These are phyloP conservation scores for Sylvilagus floridanus DNA, from an alignment of 2,797 vertebrate species.

Conservation along the genomic window DNA sequence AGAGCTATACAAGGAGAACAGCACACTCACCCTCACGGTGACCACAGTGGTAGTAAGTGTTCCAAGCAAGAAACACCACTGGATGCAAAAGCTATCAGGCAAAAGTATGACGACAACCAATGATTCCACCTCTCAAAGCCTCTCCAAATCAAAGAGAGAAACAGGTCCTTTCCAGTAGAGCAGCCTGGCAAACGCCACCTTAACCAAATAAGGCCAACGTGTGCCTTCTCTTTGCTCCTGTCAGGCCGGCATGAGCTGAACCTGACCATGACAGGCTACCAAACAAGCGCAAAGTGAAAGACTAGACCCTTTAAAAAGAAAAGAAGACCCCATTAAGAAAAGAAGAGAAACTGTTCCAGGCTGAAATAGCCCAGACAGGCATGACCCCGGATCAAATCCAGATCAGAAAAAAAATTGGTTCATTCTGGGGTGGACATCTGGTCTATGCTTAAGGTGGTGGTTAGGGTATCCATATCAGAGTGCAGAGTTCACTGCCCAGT, in stretches of 20 bases:
- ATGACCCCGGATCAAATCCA: neutral
- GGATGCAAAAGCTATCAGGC: neutral
- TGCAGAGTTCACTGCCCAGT: too few species aligned
- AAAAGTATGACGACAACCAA: neutral
- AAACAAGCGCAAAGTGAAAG: neutral
- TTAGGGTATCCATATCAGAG: too few species aligned
- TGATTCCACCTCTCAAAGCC: neutral
- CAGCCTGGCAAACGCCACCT: neutral
- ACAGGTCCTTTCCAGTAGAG: neutral
- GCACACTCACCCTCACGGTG: neutral
- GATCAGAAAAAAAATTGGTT: neutral
- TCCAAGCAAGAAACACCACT: conserved; percentile 10
- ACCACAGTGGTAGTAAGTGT: neutral
- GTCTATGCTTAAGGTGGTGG: too few species aligned
- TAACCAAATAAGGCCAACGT: neutral
- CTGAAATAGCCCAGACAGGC: neutral
- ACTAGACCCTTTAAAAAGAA: neutral
- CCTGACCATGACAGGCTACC: neutral
- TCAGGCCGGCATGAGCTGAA: neutral
- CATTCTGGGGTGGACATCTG: too few species aligned
- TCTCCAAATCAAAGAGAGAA: neutral
- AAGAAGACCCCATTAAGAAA: neutral
- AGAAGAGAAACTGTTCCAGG: neutral
- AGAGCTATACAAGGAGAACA: neutral
- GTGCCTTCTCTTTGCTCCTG: neutral